phyloP scores from a whole-genome alignment of 2,113 vertebrate species.

The Heliornis fulica region DNA sequence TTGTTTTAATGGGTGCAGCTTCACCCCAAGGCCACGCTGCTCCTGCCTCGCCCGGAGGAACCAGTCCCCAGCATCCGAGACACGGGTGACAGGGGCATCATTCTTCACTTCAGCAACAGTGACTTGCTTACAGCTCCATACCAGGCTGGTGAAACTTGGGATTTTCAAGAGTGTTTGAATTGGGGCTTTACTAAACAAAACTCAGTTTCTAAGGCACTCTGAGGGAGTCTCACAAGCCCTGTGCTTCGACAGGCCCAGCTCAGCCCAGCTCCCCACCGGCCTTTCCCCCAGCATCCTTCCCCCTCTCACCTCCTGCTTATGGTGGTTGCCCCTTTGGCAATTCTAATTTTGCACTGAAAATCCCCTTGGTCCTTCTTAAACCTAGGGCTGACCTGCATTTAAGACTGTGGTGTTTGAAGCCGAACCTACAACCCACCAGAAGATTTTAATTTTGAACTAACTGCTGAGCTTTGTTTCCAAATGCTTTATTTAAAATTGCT shows the following conservation, averaged over 20 bases:
- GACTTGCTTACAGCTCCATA: neutral
- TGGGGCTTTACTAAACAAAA: constrained; percentile 66
- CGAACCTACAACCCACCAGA: constrained; percentile 25
- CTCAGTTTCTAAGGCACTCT: neutral
- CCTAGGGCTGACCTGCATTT: neutral
- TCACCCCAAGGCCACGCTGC: fast-evolving
- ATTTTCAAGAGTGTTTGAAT: constrained; percentile 42
- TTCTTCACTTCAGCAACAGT: neutral
- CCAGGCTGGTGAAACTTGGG: neutral
- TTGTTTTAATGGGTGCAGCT: neutral
- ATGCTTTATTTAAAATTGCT: constrained; percentile 61
- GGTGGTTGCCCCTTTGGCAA: neutral
- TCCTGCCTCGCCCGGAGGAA: neutral
- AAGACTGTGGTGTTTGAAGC: neutral
- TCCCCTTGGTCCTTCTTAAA: constrained; percentile 51
- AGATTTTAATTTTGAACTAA: constrained; percentile 65
- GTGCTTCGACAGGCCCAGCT: neutral
- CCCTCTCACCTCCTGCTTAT: neutral
- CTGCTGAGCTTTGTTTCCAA: constrained; percentile 48
- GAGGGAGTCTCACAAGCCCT: neutral
- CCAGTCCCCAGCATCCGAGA: neutral
- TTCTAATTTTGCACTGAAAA: constrained; percentile 15
- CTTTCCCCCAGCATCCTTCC: neutral
- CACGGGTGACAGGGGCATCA: neutral
- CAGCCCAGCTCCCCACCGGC: neutral